Base-by-base conservation (phyloP, 2,797 vertebrate species). In the Pseudotriccus pelzelni region DNA sequence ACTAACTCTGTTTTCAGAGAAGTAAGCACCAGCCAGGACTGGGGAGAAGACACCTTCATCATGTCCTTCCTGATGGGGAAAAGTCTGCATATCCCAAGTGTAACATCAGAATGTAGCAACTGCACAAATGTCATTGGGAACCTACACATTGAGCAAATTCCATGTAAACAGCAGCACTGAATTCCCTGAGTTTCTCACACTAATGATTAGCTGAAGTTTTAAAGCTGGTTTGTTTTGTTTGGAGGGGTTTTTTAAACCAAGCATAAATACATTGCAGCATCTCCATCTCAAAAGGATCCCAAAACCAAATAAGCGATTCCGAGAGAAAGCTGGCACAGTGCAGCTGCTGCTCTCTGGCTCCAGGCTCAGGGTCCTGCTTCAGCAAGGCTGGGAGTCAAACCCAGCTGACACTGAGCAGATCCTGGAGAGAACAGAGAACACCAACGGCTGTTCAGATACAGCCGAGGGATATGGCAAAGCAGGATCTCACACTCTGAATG, bases 31-130 rank as follows among this genome's bases (percentile, higher is more conserved):
- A 50, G 43, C 34, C 7, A 47, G n/a, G 24, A 37, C 34, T 46
- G 23, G 7, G 44, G 32, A 80, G 18, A 24, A 76, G 9, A 16
- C 53, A 20, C 16, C 11, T 84, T 75, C 49, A 58, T 36, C 28
- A 11, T 0, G 0, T 22, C 24, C 8, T 12, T 21, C 43, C 4
- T 41, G 36, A 55, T 6, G 8, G 49, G n/a, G 24, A 9, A 3
- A 67, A 56, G 17, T 14, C 34, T 82, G 52, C 2, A 1, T 7
- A 64, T 10, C 18, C 28, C 23, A 46, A 60, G 17, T 18, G 39
- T 8, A 4, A 73, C 58, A 70, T 25, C 18, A 36, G 9, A 7
- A 44, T 7, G 8, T 3, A 74, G 25, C 56, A 80, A 69, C 27
- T 24, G 13, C 43, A 43, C 49, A 81, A 49, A 60, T 30, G 24